These are phyloP conservation scores for Dinocampus coccinellae DNA, from an alignment of 2,888 invertebrate species.

Conservation along the genomic window DNA sequence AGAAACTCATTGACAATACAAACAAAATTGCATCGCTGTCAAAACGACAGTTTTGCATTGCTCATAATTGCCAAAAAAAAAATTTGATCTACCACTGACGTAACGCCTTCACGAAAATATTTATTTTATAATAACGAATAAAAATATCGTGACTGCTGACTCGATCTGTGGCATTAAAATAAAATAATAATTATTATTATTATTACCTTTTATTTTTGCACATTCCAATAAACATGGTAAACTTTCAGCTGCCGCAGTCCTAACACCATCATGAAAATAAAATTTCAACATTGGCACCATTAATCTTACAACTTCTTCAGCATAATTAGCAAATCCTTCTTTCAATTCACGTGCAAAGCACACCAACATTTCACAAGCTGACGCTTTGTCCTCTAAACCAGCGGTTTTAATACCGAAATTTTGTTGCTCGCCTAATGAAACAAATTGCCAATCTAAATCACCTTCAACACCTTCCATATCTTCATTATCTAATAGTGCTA, in stretches of 20 bases:
- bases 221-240: conserved; percentile 90
- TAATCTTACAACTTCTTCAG: conserved; percentile 84
- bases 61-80: background rate
- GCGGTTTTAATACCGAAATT: conserved; percentile 95
- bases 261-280: conserved; percentile 93
- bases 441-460: conserved; percentile 94
- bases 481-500: conserved; percentile 89
- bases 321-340: conserved; percentile 79
- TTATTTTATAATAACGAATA: no score
- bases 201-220: conserved; percentile 81
- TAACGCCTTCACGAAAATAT: conserved; percentile 44
- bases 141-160: conserved; percentile 31
- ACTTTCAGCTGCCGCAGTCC: conserved; percentile 92
- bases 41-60: conserved; percentile 20
- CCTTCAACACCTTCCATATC: conserved; percentile 86
- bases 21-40: background rate
- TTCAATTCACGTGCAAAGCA: conserved; percentile 95
- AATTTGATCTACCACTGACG: conserved; percentile 49
- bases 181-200: conserved; percentile 2
- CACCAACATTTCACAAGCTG: conserved; percentile 96
- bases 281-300: conserved; percentile 94
- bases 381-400: conserved; percentile 94
- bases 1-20: conserved; percentile 12
- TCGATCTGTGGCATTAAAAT: conserved; percentile 30
- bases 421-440: conserved; percentile 93